Percentiles rank a stretch among this genome's conserved stretches.
phyloP scores from a whole-genome alignment of 2,888 invertebrate species.

The Epistrophe eligans region DNA sequence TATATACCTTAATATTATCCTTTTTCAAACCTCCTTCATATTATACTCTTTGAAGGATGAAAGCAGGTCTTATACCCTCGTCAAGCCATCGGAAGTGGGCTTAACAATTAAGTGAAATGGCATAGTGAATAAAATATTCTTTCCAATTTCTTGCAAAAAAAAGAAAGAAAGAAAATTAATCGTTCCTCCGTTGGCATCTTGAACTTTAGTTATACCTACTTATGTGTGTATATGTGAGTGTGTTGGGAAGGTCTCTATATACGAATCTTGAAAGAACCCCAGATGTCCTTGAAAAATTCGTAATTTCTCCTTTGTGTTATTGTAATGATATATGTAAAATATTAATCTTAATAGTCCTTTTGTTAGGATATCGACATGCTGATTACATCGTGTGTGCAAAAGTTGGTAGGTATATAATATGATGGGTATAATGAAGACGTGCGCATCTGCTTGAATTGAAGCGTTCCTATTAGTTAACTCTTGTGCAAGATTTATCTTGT shows the following conservation, averaged over 20 bases:
- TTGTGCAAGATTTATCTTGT: slow-evolving; percentile 52
- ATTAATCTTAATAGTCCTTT: slow-evolving; percentile 57
- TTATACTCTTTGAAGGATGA: slow-evolving; percentile 7
- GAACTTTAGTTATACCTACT: background rate
- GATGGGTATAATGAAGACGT: slow-evolving; percentile 53
- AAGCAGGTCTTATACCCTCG: slow-evolving; percentile 20
- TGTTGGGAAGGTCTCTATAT: background rate
- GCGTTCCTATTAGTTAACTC: slow-evolving; percentile 58
- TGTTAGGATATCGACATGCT: slow-evolving; percentile 26
- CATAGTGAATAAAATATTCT: slow-evolving; percentile 67
- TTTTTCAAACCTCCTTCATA: slow-evolving; percentile 20
- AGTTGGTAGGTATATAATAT: no score
- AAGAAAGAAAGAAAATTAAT: slow-evolving; percentile 48
- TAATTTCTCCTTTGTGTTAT: slow-evolving; percentile 44
- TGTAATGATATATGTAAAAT: slow-evolving; percentile 67
- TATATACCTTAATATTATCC: slow-evolving; percentile 18
- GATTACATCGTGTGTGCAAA: slow-evolving; percentile 2
- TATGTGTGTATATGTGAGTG: background rate
- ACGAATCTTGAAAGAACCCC: slow-evolving; percentile 5
- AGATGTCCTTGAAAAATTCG: slow-evolving; percentile 62
- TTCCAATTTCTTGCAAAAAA: slow-evolving; percentile 36
- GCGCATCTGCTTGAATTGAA: slow-evolving; percentile 56
- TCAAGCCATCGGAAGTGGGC: slow-evolving; percentile 56
- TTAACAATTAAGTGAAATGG: slow-evolving; percentile 70
- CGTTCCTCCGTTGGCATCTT: slow-evolving; percentile 27